Conservation (phyloP, 2,797 vertebrate genomes). For the Leptoclinus maculatus region DNA sequence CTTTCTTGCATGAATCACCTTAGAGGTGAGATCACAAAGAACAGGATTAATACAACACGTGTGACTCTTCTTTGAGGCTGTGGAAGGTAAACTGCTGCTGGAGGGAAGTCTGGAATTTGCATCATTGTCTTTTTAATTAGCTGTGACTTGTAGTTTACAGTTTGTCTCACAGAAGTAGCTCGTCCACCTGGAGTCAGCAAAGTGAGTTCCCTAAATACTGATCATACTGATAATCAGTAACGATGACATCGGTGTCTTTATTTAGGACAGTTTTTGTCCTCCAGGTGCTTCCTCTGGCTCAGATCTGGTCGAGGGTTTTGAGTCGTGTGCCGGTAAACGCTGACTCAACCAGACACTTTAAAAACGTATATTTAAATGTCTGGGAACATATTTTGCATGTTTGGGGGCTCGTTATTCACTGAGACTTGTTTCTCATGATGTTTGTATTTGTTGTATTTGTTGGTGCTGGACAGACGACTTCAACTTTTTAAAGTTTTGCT, state of each 20-base stretch:
- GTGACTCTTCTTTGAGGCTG: too few relatives aligned
- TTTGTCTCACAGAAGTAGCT: neutral
- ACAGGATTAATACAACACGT: too few relatives aligned
- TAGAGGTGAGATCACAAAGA: too few relatives aligned
- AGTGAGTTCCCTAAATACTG: too few relatives aligned
- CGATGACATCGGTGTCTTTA: neutral
- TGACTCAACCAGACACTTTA: neutral
- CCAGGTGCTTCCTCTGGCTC: conserved; percentile 28
- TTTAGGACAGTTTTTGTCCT: neutral
- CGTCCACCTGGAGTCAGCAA: too few relatives aligned
- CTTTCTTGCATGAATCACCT: neutral
- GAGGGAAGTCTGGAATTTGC: too few relatives aligned
- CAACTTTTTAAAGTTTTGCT: too few relatives aligned
- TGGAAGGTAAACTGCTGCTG: too few relatives aligned
- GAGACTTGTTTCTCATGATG: neutral
- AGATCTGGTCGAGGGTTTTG: neutral
- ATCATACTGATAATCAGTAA: neutral
- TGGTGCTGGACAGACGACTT: too few relatives aligned
- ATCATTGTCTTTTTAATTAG: neutral
- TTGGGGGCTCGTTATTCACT: neutral
- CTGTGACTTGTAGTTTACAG: neutral
- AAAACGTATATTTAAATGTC: neutral
- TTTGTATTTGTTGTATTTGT: neutral
- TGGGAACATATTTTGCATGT: neutral
- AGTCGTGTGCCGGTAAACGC: neutral